Evolutionary conservation across 2,888 invertebrate species (phyloP).

Genomic region (Microchrysa polita): DNA sequence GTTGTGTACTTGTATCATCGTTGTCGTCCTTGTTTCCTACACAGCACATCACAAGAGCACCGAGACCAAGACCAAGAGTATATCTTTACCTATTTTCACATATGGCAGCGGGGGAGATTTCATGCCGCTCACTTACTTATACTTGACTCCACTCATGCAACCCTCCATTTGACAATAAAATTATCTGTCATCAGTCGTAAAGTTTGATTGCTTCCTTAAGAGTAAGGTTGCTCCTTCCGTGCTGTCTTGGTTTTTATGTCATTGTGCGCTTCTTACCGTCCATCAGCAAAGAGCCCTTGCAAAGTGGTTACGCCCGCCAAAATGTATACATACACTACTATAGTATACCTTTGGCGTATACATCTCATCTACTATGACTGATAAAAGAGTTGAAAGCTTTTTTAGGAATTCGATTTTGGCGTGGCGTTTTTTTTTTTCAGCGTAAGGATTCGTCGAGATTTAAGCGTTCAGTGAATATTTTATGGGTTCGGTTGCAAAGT

Average conservation of each 20-base stretch:
- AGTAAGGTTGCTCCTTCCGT: constrained; percentile 26
- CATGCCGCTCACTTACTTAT: neutral
- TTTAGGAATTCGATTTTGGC: neutral
- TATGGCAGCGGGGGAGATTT: no score
- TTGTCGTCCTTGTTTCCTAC: no score
- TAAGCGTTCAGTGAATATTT: constrained; percentile 40
- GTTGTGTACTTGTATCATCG: no score
- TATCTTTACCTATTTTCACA: no score
- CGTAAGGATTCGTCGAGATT: constrained; percentile 10
- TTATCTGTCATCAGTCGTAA: constrained; percentile 44
- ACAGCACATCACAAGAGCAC: neutral
- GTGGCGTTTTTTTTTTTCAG: constrained; percentile 14
- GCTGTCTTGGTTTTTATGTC: constrained; percentile 17
- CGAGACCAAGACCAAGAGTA: no score
- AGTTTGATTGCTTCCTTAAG: constrained; percentile 44
- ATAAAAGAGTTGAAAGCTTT: constrained; percentile 39
- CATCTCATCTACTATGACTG: neutral
- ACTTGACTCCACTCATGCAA: constrained; percentile 35
- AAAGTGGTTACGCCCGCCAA: neutral
- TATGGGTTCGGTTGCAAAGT: constrained; percentile 37
- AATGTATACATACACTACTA: constrained; percentile 3
- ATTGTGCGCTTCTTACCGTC: neutral
- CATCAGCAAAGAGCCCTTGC: no score
- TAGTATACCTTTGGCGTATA: neutral
- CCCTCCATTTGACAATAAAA: constrained; percentile 44